Percentiles rank a stretch among this genome's conserved stretches.
Evolutionary conservation across 2,797 vertebrate genomes (phyloP).

Genomic region (Lophotriccus pileatus): DNA sequence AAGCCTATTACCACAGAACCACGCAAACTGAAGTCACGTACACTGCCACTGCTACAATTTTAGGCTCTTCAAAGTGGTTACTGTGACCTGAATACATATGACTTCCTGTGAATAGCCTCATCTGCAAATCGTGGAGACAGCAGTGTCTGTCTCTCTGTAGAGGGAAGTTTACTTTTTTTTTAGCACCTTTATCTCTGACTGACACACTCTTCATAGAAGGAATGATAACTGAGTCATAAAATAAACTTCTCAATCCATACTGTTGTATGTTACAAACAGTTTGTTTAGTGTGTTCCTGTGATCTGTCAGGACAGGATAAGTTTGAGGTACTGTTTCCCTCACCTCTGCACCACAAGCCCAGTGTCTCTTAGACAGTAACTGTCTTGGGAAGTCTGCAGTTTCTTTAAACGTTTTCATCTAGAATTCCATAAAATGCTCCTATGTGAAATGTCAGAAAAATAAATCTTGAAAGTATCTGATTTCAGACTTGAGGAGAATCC

Average conservation of each 20-base stretch:
- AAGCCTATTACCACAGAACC: constrained; percentile 13
- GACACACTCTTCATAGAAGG: not conserved
- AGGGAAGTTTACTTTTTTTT: not conserved
- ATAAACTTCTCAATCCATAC: not conserved
- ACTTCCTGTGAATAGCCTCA: not conserved
- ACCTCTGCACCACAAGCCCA: not conserved
- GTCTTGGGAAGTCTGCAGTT: not conserved
- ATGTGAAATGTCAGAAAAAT: not conserved
- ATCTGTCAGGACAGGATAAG: not conserved
- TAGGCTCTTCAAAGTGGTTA: not conserved
- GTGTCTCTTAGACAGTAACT: not conserved
- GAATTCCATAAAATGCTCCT: not conserved
- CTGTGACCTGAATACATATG: not conserved
- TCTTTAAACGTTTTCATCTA: not conserved
- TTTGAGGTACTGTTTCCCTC: not conserved
- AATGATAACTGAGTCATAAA: not conserved
- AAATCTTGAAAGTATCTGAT: not conserved
- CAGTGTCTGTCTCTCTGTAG: not conserved
- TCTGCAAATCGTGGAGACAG: not conserved
- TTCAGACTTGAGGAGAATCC: not conserved
- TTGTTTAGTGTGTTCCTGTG: not conserved
- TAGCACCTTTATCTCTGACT: not conserved
- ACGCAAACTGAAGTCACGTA: not conserved
- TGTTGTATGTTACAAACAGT: not conserved
- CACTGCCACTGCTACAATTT: not conserved